These are phyloP conservation scores for Beroe ovata DNA, from an alignment of 37 sponge, comb jelly and placozoan genomes.

Conservation along the genomic window DNA sequence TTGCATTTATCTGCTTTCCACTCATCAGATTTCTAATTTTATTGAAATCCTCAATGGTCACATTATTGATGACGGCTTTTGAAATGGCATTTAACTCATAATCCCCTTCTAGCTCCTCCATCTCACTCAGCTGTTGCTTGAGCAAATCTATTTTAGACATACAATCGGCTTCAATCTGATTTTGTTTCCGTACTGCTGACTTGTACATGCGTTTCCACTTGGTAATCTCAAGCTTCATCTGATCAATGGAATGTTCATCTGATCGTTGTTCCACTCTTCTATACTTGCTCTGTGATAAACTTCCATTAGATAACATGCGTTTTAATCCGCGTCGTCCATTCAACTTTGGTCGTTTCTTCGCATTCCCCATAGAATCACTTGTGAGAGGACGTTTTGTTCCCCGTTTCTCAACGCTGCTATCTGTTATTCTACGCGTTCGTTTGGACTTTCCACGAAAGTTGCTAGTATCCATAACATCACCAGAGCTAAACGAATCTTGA, in stretches of 20 bases:
- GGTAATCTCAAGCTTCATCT: neutral
- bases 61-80: conserved; percentile 13
- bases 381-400: neutral
- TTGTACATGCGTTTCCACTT: conserved; percentile 10
- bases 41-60: conserved; percentile 4
- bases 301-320: neutral
- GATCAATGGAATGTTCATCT: neutral
- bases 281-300: neutral
- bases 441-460: neutral
- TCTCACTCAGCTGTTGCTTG: neutral
- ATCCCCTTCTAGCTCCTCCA: conserved; percentile 11
- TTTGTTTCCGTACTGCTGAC: neutral
- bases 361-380: neutral
- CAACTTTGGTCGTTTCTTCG: neutral
- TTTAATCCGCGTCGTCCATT: neutral
- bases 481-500: no score
- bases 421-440: neutral
- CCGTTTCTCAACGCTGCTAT: neutral
- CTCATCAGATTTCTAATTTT: neutral
- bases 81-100: neutral
- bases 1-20: neutral
- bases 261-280: neutral
- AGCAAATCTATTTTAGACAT: neutral
- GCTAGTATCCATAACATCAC: no score
- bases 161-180: neutral